Evolutionary conservation across 2,888 invertebrate species (phyloP), one percentile per base, ranked within the genome.

Genomic region (Herminia tarsipennalis): DNA sequence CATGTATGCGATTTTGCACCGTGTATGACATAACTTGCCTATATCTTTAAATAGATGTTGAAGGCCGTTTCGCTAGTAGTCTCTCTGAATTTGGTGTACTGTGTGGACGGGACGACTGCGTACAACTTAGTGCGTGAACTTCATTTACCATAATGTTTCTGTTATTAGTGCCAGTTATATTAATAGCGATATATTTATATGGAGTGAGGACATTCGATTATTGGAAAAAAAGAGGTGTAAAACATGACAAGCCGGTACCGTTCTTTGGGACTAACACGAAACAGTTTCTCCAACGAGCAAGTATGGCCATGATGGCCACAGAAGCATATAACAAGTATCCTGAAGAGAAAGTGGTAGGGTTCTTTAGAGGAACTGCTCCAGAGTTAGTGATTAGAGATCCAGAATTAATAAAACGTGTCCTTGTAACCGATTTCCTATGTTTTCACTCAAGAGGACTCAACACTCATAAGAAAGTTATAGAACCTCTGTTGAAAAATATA

Each of bases 361-460:
- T 78, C 46, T 89, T 57, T 43, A 78, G 83, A 69, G 81, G 81
- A 0, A 75, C 73, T 0, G 17, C 18, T 1, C 86, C 88, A 0
- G 86, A 85, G 64, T 58, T 90, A 14, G 68, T 90, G 0, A 75
- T 90, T 21, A 78, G 88, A 55, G 89, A 90, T 50, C 87, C 83
- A 6, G 83, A 82, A 51, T 70, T 90, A 17, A 73, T 78, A 0
- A 90, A 88, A 66, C 66, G 84, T 39, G 72, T 90, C 41, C 70
- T 90, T 2, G 59, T 76, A 5, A 81, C 81, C 0, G 88, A 90
- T 57, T 89, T 88, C 22, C 69, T 80, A 40, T 69, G 63, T 53
- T 89, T 89, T 51, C 63, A 84, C 50, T 73, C 80, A 3, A 78
- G 89, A 74, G 88, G 87, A 2, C 51, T 88, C 6, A 71, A 76